Conservation (phyloP, 2,797 vertebrate genomes). For the Xerus rutilus region DNA sequence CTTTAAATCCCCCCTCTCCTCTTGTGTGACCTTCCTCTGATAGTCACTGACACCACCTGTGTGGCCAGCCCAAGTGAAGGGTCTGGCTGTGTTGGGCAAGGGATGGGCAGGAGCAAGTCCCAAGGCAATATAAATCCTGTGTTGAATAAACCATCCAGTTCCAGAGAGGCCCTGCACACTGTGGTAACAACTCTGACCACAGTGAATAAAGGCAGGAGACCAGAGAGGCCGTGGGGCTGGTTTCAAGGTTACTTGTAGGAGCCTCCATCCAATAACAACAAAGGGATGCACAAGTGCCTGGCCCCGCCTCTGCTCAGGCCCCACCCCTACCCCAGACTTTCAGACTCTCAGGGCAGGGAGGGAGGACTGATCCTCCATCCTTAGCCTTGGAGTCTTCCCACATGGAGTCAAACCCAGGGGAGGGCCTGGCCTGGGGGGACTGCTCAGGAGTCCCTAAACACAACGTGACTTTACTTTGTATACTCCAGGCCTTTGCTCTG, state of each 20-base stretch:
- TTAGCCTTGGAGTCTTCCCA: not conserved
- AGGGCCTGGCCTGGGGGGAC: not conserved
- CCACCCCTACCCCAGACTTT: not conserved
- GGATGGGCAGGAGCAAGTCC: not conserved
- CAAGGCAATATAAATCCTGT: not conserved
- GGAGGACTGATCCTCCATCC: not conserved
- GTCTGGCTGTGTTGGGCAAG: not conserved
- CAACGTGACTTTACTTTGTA: not conserved
- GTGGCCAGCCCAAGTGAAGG: not conserved
- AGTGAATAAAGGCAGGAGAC: not conserved
- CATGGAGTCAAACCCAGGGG: not conserved
- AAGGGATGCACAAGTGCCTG: not conserved
- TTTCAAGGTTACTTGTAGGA: slow-evolving; percentile 28
- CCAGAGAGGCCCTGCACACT: not conserved
- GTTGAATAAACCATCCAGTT: not conserved
- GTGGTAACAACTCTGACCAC: slow-evolving; percentile 13
- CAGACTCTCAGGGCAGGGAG: not conserved
- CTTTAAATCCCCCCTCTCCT: not conserved
- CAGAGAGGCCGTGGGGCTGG: not conserved
- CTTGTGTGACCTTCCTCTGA: not conserved
- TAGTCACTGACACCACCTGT: not conserved
- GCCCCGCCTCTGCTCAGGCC: not conserved
- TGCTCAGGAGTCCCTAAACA: not conserved
- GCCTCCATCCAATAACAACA: not conserved
- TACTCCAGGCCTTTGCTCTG: not conserved